Percentiles rank a stretch among this genome's conserved stretches.
phyloP scores from a whole-genome alignment of 2,797 vertebrate genomes.

The Acipenser oxyrinchus region DNA sequence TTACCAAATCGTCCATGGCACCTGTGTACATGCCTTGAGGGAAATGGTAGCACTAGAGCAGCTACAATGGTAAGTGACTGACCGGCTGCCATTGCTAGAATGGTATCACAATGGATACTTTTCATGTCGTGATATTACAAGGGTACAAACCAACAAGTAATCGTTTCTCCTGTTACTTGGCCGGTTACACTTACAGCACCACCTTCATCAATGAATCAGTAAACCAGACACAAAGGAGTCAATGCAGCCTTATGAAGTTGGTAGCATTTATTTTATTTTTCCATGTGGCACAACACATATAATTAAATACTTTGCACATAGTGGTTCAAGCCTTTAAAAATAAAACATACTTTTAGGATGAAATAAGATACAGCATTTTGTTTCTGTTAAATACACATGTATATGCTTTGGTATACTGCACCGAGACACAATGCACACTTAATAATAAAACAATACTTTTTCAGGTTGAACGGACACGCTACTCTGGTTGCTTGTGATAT shows the following conservation, averaged over 20 bases:
- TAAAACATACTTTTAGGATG: conserved; percentile 23
- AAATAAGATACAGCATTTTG: conserved; percentile 24
- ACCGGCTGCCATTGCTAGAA: too few species aligned
- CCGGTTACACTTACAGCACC: too few species aligned
- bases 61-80: too few species aligned
- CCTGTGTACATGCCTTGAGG: too few species aligned
- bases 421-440: conserved; percentile 19
- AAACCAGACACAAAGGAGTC: conserved; percentile 28
- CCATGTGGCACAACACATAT: conserved; percentile 26
- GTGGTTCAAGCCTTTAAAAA: conserved; percentile 28
- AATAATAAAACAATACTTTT: conserved; percentile 7
- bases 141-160: too few species aligned
- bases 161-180: too few species aligned
- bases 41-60: too few species aligned
- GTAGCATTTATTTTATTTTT: conserved; percentile 11
- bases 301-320: conserved; percentile 18
- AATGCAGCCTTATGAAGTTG: conserved; percentile 21
- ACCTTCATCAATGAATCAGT: too few species aligned
- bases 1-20: too few species aligned
- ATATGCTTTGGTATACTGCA: conserved; percentile 41
- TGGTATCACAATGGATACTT: too few species aligned
- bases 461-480: conserved; percentile 17
- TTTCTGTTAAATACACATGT: conserved; percentile 30
- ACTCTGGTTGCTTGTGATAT: conserved; percentile 4
- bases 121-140: too few species aligned